A percentile compares a stretch with the other conserved stretches of the same genome.
These are phyloP conservation scores for Atherinomorus stipes DNA, from an alignment of 2,113 vertebrate species.

Conservation along the genomic window DNA sequence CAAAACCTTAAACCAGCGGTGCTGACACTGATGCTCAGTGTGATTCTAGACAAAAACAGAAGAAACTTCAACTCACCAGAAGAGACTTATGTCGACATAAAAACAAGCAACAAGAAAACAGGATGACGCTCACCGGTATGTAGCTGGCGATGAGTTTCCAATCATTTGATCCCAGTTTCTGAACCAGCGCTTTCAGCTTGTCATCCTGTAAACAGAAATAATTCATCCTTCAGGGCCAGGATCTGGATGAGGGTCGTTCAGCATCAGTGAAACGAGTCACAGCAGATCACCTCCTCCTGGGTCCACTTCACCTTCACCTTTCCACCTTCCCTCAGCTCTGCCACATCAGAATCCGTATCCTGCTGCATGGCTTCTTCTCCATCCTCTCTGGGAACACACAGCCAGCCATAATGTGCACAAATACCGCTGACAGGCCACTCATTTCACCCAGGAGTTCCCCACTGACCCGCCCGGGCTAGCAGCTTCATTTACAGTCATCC, in stretches of 20 bases:
- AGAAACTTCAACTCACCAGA: not conserved
- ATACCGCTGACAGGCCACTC: not conserved
- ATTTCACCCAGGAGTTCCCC: too few relatives aligned
- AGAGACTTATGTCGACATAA: not conserved
- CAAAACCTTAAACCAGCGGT: conserved; percentile 95
- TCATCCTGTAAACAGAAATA: conserved; percentile 87
- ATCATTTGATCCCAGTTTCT: conserved; percentile 88
- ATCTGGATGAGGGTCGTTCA: too few relatives aligned
- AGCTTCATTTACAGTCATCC: too few relatives aligned
- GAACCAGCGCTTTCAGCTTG: conserved; percentile 89
- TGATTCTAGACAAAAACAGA: conserved; percentile 84
- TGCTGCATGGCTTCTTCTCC: conserved; percentile 89
- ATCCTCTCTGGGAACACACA: conserved; percentile 86
- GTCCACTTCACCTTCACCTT: conserved; percentile 96
- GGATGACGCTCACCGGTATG: conserved; percentile 87
- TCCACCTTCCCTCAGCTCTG: conserved; percentile 88
- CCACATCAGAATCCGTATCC: conserved; percentile 91
- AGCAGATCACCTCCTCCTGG: conserved; percentile 87
- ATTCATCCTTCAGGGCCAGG: not conserved
- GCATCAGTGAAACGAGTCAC: not conserved
- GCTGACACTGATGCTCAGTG: conserved; percentile 95
- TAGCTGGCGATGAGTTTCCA: conserved; percentile 92
- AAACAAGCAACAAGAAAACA: not conserved
- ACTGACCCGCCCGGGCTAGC: too few relatives aligned
- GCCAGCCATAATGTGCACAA: not conserved